Conservation (phyloP, 2,888 invertebrate species). For the Watsonalla cultraria region DNA sequence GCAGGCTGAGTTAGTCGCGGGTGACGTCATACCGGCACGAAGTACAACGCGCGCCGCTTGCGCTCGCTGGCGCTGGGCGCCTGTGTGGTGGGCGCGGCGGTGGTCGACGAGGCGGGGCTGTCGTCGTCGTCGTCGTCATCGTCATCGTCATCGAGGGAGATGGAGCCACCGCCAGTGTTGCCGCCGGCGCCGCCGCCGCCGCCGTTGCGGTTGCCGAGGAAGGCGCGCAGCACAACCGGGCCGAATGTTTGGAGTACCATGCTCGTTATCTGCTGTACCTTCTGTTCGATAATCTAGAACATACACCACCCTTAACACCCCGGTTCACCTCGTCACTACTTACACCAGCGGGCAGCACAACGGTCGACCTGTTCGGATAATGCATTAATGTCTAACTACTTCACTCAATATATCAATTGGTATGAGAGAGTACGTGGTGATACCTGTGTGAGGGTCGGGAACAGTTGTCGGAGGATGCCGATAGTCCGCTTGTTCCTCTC, state of each 20-base stretch:
- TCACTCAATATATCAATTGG: neutral
- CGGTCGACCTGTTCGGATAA: conserved; percentile 8
- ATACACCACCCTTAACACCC: conserved; percentile 56
- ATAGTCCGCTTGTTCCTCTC: conserved; percentile 88
- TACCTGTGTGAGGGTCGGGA: conserved; percentile 88
- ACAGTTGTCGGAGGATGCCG: conserved; percentile 85
- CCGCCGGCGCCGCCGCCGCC: conserved; percentile 55
- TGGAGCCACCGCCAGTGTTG: conserved; percentile 48
- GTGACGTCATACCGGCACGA: conserved; percentile 65
- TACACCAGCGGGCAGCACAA: conserved; percentile 5
- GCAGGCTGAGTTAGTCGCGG: conserved; percentile 70
- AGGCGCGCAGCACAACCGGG: conserved; percentile 82
- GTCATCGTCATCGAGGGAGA: conserved; percentile 74
- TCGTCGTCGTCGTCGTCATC: conserved; percentile 80
- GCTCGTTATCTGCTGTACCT: conserved; percentile 86
- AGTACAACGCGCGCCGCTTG: conserved; percentile 54
- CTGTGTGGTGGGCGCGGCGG: conserved; percentile 8
- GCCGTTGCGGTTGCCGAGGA: conserved; percentile 73
- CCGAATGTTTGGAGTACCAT: conserved; percentile 87
- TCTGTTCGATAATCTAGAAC: conserved; percentile 85
- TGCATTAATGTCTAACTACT: neutral
- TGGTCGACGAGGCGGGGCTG: conserved; percentile 39
- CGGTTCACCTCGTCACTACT: conserved; percentile 16
- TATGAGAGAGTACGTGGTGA: conserved; percentile 9
- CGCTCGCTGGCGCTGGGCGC: conserved; percentile 22